These are phyloP conservation scores for Festucalex cinctus DNA, from an alignment of 2,113 vertebrate species.

Conservation along the genomic window DNA sequence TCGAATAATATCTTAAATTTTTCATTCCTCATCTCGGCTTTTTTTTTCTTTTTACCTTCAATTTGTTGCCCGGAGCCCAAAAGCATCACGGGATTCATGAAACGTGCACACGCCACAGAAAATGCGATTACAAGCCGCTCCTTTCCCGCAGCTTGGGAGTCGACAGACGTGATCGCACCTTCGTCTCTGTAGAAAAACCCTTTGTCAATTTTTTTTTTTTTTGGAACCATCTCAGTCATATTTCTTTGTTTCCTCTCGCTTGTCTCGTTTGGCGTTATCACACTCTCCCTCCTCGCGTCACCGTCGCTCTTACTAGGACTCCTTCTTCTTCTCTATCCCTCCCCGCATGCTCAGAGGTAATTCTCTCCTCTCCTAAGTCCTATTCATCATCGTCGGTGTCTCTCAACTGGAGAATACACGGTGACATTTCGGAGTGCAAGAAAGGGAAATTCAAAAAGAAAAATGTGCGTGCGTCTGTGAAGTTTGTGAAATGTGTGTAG, in stretches of 20 bases:
- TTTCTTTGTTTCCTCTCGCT: slow-evolving; percentile 24
- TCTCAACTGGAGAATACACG: background rate
- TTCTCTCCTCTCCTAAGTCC: slow-evolving; percentile 55
- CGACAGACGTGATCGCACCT: background rate
- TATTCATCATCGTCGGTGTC: slow-evolving; percentile 51
- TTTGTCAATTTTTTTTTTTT: background rate
- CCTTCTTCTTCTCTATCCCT: slow-evolving; percentile 41
- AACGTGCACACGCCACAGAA: slow-evolving; percentile 60
- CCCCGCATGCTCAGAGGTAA: slow-evolving; percentile 59
- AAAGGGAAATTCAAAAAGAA: background rate
- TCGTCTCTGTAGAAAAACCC: background rate
- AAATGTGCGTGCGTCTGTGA: background rate
- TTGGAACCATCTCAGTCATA: slow-evolving; percentile 20
- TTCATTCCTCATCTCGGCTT: slow-evolving; percentile 57
- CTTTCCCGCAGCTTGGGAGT: slow-evolving; percentile 30
- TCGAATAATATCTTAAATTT: slow-evolving; percentile 62
- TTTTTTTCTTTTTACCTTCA: slow-evolving; percentile 51
- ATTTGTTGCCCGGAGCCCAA: slow-evolving; percentile 67
- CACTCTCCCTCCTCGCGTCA: slow-evolving; percentile 35
- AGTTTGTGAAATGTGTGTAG: background rate
- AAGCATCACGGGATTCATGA: slow-evolving; percentile 61
- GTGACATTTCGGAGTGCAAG: background rate
- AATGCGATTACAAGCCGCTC: slow-evolving; percentile 57
- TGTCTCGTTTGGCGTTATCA: slow-evolving; percentile 21
- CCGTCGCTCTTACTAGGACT: slow-evolving; percentile 23